phyloP scores from a whole-genome alignment of 2,113 vertebrate genomes.

The Phyllopteryx taeniolatus region DNA sequence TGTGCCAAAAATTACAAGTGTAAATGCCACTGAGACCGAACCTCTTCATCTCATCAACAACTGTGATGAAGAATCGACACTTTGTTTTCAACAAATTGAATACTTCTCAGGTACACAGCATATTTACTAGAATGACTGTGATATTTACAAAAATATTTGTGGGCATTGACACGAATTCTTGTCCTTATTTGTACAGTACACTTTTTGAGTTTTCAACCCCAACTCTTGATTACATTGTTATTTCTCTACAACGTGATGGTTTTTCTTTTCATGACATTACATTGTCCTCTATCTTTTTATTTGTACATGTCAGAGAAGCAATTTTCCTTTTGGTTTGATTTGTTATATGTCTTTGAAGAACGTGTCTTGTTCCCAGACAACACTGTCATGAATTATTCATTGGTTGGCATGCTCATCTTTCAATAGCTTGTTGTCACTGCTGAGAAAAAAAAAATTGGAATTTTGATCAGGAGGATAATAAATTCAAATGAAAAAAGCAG shows the following conservation, averaged over 20 bases:
- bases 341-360: slow-evolving; percentile 25
- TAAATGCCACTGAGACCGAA: neutral
- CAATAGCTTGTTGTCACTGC: slow-evolving; percentile 40
- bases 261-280: slow-evolving; percentile 1
- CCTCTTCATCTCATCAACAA: neutral
- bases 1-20: neutral
- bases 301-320: neutral
- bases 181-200: neutral
- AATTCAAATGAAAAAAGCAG: neutral
- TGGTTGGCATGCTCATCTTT: slow-evolving; percentile 41
- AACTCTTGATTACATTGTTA: neutral
- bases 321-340: neutral
- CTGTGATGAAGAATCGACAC: too few relatives aligned
- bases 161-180: too few relatives aligned
- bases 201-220: neutral
- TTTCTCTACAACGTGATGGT: neutral
- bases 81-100: too few relatives aligned
- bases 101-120: too few relatives aligned
- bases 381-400: slow-evolving; percentile 56
- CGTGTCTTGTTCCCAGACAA: slow-evolving; percentile 34
- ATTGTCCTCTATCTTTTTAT: slow-evolving; percentile 6
- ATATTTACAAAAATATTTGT: neutral
- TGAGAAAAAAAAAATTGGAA: neutral
- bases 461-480: neutral
- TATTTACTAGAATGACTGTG: neutral